Evolutionary conservation across 2,113 vertebrate species (phyloP), one percentile per base, ranked within the genome.

Genomic region (Triplophysa tibetana): DNA sequence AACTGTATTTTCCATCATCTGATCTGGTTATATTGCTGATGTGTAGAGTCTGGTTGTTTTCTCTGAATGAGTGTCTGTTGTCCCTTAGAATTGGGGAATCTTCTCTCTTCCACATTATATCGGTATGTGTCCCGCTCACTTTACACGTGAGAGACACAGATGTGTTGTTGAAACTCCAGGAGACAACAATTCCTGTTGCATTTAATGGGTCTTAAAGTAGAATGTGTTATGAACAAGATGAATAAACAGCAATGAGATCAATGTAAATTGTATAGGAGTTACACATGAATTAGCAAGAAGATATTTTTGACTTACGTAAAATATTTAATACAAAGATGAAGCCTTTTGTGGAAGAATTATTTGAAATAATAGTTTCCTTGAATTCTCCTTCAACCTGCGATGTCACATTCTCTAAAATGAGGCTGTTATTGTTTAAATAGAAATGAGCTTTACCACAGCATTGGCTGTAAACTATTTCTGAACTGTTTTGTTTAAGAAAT

Each of bases 381-480:
- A 82, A 88, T 38, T 73, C 19, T 33, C 80, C 88, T 77, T 83
- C 83, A 81, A 86, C 81, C 19, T 83, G 4, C 43, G 54, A 16
- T 16, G 45, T 77, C 48, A 86, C 43, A 9, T 67, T 26, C 8
- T 81, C 3, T n/a, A 89, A 65, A 60, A 81, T 50, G 64, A 89
- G 67, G 29, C 63, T 84, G 74, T 82, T 83, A 33, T 84, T 87
- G 23, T 75, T 7, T 2, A 68, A 50, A 75, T 74, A 3, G 61
- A 81, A 86, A 17, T 19, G 0, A 29, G 52, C 41, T 17, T 48
- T 79, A 41, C 7, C 2, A 11, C 24, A 3, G 29, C 64, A 81
- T 12, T 17, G 12, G 8, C 21, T 4, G 24, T 4, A 19, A 9
- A 16, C 1, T 58, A 41, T 26, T 16, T 0, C 2, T 21, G 17